Base-by-base conservation (phyloP, 2,888 invertebrate genomes). In the Leucophenga montana region DNA sequence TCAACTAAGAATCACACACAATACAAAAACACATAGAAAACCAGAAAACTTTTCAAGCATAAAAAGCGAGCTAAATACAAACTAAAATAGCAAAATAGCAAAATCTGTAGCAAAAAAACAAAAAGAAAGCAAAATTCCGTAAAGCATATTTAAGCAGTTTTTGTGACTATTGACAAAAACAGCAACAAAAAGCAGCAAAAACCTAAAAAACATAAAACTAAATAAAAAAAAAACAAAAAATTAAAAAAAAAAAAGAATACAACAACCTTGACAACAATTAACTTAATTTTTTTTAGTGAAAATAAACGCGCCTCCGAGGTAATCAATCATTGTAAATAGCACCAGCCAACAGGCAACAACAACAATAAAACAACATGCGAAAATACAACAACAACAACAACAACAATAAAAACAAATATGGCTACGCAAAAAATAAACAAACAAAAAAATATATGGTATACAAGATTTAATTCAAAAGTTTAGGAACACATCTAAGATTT, bases 11-110 rank as follows among this genome's bases (percentile, higher is more conserved):
- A 57, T 22, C 14, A 22, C 22, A 53, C 18, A 57, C 31, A 22
- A 57, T 18, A 20, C 16, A 53, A 20, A 8, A 53, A 18, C 5
- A 22, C 8, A 57, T 3, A 20, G n/a, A 57, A 74, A 75, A 81
- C 76, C 80, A 80, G 83, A 80, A 80, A 83, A 80, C 80, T 79
- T 76, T 81, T 79, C 66, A 79, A 75, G 79, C 80, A 73, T 81
- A 75, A 80, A 78, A 67, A 66, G 61, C 72, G 69, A 71, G 56
- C 50, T 61, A 64, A 56, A 39, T 13, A 69, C 20, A 64, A 27
- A 64, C 67, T 18, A 54, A 50, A 70, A 50, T 50, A 50, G 9
- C 16, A 14, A 68, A 70, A 80, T 57, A 69, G 33, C 20, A 59
- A 66, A 61, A 73, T 67, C 68, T 48, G 39, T 66, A 72, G 69